phyloP scores from a whole-genome alignment of 2,888 invertebrate genomes.

The Latheticus oryzae region DNA sequence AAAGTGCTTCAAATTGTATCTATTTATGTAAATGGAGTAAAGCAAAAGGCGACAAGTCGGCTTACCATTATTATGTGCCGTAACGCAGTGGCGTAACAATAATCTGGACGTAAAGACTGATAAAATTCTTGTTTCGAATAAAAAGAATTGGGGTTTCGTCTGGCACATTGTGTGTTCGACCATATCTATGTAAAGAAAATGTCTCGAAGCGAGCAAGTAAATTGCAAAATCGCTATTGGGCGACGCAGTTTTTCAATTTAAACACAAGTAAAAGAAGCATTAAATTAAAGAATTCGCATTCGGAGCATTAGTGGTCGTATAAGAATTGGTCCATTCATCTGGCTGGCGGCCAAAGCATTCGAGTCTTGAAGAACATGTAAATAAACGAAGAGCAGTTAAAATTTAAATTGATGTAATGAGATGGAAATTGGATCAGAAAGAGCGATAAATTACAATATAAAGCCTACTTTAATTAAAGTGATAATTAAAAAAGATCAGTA shows the following conservation, averaged over 20 bases:
- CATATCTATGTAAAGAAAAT: slow-evolving; percentile 3
- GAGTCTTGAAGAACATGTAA: slow-evolving; percentile 47
- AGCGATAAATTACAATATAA: slow-evolving; percentile 62
- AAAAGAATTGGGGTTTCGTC: slow-evolving; percentile 8
- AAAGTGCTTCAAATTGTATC: slow-evolving; percentile 22
- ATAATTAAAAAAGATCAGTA: slow-evolving; percentile 63
- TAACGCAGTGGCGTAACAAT: slow-evolving; percentile 13
- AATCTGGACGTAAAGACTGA: slow-evolving; percentile 5
- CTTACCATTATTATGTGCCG: slow-evolving; percentile 11
- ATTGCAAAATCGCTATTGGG: slow-evolving; percentile 25
- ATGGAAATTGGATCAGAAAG: slow-evolving; percentile 63
- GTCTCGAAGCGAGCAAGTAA: slow-evolving; percentile 12
- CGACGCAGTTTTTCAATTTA: slow-evolving; percentile 35
- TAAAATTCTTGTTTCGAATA: slow-evolving; percentile 6
- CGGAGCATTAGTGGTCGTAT: slow-evolving; percentile 36
- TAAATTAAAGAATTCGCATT: slow-evolving; percentile 39
- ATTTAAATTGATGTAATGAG: slow-evolving; percentile 64
- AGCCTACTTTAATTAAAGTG: slow-evolving; percentile 65
- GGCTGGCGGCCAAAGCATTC: slow-evolving; percentile 48
- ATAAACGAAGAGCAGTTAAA: slow-evolving; percentile 56
- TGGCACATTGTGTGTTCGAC: background rate
- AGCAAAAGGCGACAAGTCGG: background rate
- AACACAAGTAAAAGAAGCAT: slow-evolving; percentile 37
- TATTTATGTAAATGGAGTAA: slow-evolving; percentile 28
- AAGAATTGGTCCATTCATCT: slow-evolving; percentile 44